phyloP scores from a whole-genome alignment of 2,888 invertebrate genomes.

The Onthophagus sagittarius region DNA sequence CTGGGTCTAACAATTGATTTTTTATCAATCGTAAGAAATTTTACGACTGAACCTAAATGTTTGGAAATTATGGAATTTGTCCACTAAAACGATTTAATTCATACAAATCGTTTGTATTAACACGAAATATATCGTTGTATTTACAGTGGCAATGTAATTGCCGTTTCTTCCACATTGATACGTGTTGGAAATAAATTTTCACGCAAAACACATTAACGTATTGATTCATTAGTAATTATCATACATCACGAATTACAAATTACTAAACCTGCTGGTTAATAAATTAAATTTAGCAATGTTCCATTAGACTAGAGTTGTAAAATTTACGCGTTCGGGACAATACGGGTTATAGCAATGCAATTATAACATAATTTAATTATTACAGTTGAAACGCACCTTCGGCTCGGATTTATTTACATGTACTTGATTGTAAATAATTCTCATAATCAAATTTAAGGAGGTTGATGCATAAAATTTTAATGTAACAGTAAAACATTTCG shows the following conservation, averaged over 20 bases:
- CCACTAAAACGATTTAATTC: neutral
- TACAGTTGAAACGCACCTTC: neutral
- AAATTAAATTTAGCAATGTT: neutral
- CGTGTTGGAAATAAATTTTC: neutral
- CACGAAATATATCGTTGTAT: neutral
- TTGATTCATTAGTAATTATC: neutral
- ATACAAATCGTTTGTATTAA: neutral
- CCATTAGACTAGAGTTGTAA: neutral
- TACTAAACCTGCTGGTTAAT: neutral
- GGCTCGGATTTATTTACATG: neutral
- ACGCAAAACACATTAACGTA: neutral
- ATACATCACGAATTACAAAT: neutral
- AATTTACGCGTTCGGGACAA: neutral
- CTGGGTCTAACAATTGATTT: too few relatives aligned
- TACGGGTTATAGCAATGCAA: neutral
- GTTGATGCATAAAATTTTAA: neutral
- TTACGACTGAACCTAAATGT: too few relatives aligned
- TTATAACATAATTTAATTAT: neutral
- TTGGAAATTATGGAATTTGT: too few relatives aligned
- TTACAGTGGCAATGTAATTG: neutral
- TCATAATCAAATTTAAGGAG: neutral
- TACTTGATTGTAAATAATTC: neutral
- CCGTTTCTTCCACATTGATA: neutral
- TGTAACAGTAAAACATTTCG: neutral
- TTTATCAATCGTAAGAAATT: too few relatives aligned